Evolutionary conservation across 2,888 invertebrate genomes (phyloP).

Genomic region (Chouioia cunea): DNA sequence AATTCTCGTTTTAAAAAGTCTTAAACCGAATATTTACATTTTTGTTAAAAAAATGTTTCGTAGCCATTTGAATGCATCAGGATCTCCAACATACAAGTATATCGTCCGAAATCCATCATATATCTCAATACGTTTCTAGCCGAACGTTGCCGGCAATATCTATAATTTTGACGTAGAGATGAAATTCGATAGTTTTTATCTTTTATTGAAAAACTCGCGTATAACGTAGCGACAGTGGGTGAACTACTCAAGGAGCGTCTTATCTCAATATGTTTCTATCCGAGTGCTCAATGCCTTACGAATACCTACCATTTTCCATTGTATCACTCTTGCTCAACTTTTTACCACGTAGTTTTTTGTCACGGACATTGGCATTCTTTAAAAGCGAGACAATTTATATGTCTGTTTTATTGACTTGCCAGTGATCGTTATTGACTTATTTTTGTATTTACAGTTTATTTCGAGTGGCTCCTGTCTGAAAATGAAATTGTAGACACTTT

Average conservation of each 20-base stretch:
- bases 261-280: slow-evolving; percentile 63
- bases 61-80: slow-evolving; percentile 10
- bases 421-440: background rate
- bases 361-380: slow-evolving; percentile 49
- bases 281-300: slow-evolving; percentile 61
- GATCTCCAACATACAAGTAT: background rate
- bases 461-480: no score
- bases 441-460: no score
- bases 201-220: slow-evolving; percentile 46
- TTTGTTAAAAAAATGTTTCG: no score
- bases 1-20: no score
- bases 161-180: slow-evolving; percentile 18
- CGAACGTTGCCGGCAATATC: slow-evolving; percentile 1
- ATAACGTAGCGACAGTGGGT: slow-evolving; percentile 35
- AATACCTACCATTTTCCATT: slow-evolving; percentile 60
- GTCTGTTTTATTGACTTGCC: slow-evolving; percentile 42
- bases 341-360: slow-evolving; percentile 50
- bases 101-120: background rate
- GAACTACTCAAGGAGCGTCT: slow-evolving; percentile 49
- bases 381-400: slow-evolving; percentile 22
- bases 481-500: no score
- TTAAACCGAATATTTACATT: no score
- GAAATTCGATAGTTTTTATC: slow-evolving; percentile 15
- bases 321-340: slow-evolving; percentile 42
- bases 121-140: slow-evolving; percentile 15